Evolutionary conservation across 1,140 invertebrate species (phyloP), one percentile per base, ranked within the genome.

Genomic region (Phthorimaea operculella): DNA sequence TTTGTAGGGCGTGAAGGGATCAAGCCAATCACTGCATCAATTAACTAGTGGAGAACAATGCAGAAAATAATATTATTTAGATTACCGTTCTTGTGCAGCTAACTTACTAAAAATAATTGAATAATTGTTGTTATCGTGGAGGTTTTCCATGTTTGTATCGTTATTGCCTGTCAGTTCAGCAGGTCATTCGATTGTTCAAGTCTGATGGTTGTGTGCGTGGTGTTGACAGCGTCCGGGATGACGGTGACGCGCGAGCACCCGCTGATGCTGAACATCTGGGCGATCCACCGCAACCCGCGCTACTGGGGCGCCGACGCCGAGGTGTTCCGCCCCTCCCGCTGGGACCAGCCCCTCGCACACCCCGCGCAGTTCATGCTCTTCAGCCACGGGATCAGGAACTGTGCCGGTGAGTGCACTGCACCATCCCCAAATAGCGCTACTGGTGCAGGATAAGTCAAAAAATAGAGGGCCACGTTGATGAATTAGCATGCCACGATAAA

Each of bases 261-360:
- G 21, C 14, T 63, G 2, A 15, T 67, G 0, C 10, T 71, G 2
- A 50, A 33, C 17, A 51, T 71, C 3, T 66, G 53, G 36, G 64
- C 72, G 10, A 57, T 88, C 0, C 88, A 90, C 54, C 64, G 75
- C 18, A 67, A 82, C 60, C 67, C 75, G 14, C 59, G 71, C 45
- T 73, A 76, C 52, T 89, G 80, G 72, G 74, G 87, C 58, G 81
- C 87, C 3, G 85, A 92, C 55, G 90, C 90, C 0, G 83, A 89
- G 8, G 70, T 70, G 14, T 92, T 91, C 67, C 79, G 91, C 73
- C 91, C 91, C 0, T 89, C 92, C 50, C 68, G 90, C 58, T 92
- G 92, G 72, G 86, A 88, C 5, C 72, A 78, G 57, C 76, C 85
- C 47, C 62, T 67, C 5, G 60, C 62, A 57, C 73, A 87, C 62